Base-by-base conservation (phyloP, 2,113 vertebrate species). In the Menura novaehollandiae region DNA sequence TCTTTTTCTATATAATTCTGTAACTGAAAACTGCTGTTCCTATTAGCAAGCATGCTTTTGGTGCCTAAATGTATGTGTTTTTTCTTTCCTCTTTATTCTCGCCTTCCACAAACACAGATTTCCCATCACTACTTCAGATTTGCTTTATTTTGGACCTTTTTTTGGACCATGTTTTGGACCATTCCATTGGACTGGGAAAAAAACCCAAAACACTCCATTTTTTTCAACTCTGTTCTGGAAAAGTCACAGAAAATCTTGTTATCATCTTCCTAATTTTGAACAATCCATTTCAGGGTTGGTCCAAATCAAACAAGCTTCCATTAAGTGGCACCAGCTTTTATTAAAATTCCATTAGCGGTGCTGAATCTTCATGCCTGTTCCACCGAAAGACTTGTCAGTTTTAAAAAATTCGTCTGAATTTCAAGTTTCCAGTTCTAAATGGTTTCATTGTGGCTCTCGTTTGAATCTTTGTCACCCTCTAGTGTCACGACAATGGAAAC, bases 381-480 rank as follows among this genome's bases (percentile, higher is more conserved):
- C 53, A 30, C 46, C 10, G 32, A 37, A 83, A 69, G 51, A 63
- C n/a, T 66, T 19, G 27, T 8, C 43, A 35, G 39, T 55, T 71
- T 81, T 32, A 6, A 80, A 47, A 93, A 88, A 75, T 15, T 37
- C 17, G 46, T 81, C 24, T 28, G 33, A 90, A 64, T 63, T n/a
- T 72, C 53, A 56, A 41, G 14, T 75, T 89, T 80, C 53, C 53
- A 33, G 10, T 47, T 88, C 39, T 37, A 51, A 83, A 49, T 14
- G 37, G 21, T 12, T 83, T 67, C 63, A 23, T 11, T 23, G 68
- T 26, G 32, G 37, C 53, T 86, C 69, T 94, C 85, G 10, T 74
- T 93, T 96, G 83, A 93, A 86, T 92, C 95, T 95, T 84, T 96
- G 90, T 93, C 95, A 96, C 95, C 95, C 88, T 95, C 93, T 96